These are phyloP conservation scores for Cyclopterus lumpus DNA, from an alignment of 2,797 vertebrate genomes.

Conservation along the genomic window DNA sequence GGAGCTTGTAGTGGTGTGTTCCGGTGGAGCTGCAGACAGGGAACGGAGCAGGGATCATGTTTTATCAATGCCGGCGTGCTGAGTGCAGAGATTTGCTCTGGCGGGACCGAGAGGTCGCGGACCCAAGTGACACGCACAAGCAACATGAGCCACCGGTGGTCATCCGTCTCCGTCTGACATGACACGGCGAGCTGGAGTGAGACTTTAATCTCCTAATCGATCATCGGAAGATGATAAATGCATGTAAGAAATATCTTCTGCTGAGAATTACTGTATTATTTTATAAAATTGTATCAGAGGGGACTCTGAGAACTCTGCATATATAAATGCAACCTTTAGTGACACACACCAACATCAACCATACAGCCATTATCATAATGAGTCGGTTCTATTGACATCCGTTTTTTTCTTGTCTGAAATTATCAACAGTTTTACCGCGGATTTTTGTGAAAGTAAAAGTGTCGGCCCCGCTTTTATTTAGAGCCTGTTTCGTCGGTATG, in stretches of 20 bases:
- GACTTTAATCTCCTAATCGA: not conserved
- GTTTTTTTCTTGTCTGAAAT: too few relatives aligned
- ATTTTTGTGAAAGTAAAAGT: not conserved
- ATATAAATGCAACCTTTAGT: not conserved
- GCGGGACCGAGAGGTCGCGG: conserved; percentile 31
- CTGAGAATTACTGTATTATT: not conserved
- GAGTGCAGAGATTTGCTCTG: conserved; percentile 52
- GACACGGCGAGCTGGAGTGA: not conserved
- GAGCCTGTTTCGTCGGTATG: not conserved
- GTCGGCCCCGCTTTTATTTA: not conserved
- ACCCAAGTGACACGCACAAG: conserved; percentile 33
- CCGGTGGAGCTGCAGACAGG: conserved; percentile 32
- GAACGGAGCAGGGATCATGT: conserved; percentile 63
- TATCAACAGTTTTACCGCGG: too few relatives aligned
- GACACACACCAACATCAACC: too few relatives aligned
- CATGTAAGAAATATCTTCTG: not conserved
- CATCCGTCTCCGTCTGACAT: not conserved
- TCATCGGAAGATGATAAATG: not conserved
- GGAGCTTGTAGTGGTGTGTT: conserved; percentile 55
- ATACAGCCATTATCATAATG: not conserved
- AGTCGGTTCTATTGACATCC: too few relatives aligned
- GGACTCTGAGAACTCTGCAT: not conserved
- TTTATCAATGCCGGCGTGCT: conserved; percentile 55
- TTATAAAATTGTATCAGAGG: not conserved
- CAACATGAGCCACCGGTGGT: conserved; percentile 14